Base-by-base conservation (phyloP, 1,140 invertebrate species). In the Aphis craccivora region DNA sequence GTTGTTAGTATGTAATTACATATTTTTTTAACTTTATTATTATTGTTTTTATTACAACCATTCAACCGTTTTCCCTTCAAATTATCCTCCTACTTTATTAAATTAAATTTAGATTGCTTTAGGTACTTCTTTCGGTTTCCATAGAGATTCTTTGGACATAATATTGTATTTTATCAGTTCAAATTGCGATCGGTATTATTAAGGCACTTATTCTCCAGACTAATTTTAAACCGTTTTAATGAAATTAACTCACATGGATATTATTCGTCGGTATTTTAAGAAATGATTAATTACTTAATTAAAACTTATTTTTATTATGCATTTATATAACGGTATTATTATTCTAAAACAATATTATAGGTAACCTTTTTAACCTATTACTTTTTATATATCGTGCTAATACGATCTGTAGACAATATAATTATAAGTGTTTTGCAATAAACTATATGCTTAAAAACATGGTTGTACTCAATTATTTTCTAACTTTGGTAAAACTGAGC, bases 11-110 rank as follows among this genome's bases (percentile, higher is more conserved):
- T 76, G 60, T 53, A 35, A 37, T 89, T 35, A 53, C 45, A 35
- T 51, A 89, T 89, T 53, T 89, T 86, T 53, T 11, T 23, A 53
- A 89, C 48, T 89, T 89, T 53, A 35, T 89, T 89, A 53, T 89
- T 89, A 88, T 51, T 88, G 45, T 88, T 89, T 89, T 89, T 53
- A 53, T 89, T 89, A 89, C 40, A 35, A 51, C 22, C 48, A 53
- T 53, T 51, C 87, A 37, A 22, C 45, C 48, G 35, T 89, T 89
- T 23, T 37, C 20, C 45, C 48, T 51, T 89, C n/a, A 51, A 89
- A 23, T 89, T 89, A 51, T 89, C 45, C 87, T 89, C 9, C n/a
- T 53, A 89, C 45, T 53, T 89, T 89, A 89, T 89, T 89, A 53
- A 51, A 53, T 89, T 89, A 53, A 51, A 51, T 51, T 88, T 88